Evolutionary conservation across 2,797 vertebrate species (phyloP), one percentile per base, ranked within the genome.

Genomic region (Petrocephalus schoutedeni): DNA sequence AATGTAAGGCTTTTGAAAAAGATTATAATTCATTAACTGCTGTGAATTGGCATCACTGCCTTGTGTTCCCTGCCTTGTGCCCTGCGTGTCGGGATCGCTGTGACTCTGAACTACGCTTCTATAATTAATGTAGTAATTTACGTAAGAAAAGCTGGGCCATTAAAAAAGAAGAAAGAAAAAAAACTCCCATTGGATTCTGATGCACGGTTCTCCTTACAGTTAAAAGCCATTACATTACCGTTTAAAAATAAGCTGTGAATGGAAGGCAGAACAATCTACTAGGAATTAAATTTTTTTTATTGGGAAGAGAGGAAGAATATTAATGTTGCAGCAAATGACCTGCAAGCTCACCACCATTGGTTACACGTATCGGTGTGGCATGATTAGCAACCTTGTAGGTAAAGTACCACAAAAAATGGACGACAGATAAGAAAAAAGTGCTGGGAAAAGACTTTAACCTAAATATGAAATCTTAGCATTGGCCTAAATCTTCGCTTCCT

Each of bases 381-480:
- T 77, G 36, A 77, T 77, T 77, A 77, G 71, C 71, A 77, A 77
- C 71, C 71, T 45, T 45, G 71, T 32, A 45, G 71, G 32, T 77
- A 77, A 77, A 77, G 71, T 77, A 77, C 71, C 71, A 8, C 6
- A 10, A 77, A 77, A 77, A 77, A 67, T 14, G 64, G 28, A 67
- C 32, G 0, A 5, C 32, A 51, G 49, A 51, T 51, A 51, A 51
- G 45, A 49, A 49, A 9, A 41, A 36, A 74, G 41, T 41, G 71
- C 14, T 45, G 71, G 71, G 71, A 77, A 77, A 77, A 77, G 36
- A 77, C 71, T 77, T 77, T 77, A 36, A 77, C 71, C 32, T 77
- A 77, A 77, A 77, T 41, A 77, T 77, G 45, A 77, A 77, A 77
- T 45, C 71, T 77, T 45, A 45, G 32, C 16, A n/a, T 45, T 77